Evolutionary conservation across 2,113 vertebrate species (phyloP).

Genomic region (Nanorana parkeri): DNA sequence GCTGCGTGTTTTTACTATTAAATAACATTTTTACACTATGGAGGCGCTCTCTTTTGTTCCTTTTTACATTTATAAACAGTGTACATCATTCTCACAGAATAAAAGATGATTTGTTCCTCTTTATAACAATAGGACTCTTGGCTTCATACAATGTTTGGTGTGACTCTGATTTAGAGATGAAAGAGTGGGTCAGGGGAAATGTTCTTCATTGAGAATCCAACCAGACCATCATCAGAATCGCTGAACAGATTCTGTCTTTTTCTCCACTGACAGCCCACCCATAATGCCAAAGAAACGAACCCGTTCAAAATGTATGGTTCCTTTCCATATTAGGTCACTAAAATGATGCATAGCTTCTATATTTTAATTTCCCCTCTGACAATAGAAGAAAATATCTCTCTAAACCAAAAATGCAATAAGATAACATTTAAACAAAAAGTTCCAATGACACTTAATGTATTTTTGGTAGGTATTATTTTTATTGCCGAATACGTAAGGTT

Average conservation of each 20-base stretch:
- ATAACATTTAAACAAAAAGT: conserved; percentile 2
- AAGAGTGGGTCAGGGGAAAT: too few relatives aligned
- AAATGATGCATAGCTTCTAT: background rate
- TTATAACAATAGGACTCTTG: too few relatives aligned
- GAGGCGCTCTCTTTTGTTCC: too few relatives aligned
- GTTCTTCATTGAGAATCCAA: too few relatives aligned
- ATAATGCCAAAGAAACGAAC: background rate
- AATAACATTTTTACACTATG: too few relatives aligned
- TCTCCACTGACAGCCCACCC: background rate
- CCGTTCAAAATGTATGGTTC: background rate
- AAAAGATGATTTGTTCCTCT: too few relatives aligned
- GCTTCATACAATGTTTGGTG: too few relatives aligned
- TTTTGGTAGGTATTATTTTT: conserved; percentile 35
- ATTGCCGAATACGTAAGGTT: conserved; percentile 39
- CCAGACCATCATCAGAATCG: too few relatives aligned
- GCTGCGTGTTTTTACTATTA: too few relatives aligned
- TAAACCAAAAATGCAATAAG: background rate
- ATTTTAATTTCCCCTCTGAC: background rate
- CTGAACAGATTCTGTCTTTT: background rate
- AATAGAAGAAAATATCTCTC: background rate
- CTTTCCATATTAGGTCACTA: background rate
- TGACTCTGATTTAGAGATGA: too few relatives aligned
- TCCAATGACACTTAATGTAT: conserved; percentile 36
- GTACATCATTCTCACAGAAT: too few relatives aligned
- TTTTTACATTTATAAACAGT: too few relatives aligned